Evolutionary conservation across 2,797 vertebrate genomes (phyloP), one percentile per base, ranked within the genome.

Genomic region (Ibycter americanus): DNA sequence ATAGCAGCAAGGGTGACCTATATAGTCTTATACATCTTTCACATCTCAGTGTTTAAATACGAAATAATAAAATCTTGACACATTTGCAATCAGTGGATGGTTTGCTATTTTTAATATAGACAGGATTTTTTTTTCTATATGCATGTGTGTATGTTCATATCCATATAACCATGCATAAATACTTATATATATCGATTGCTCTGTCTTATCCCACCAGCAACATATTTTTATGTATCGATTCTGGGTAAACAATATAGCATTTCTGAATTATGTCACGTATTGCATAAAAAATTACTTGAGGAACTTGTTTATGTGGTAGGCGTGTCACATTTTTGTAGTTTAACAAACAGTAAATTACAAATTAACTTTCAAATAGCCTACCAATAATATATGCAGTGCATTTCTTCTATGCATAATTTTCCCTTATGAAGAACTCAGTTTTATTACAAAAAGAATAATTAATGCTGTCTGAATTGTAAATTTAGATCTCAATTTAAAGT

Each of bases 361-460:
- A 89, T 92, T 70, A 72, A 44, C 56, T 92, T 93, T 73, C 22
- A 93, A 25, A 71, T 89, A 73, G 65, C 61, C 31, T 74, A 19
- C 47, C 14, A 68, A 21, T 94, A 89, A 94, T 85, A 58, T 61
- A 84, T 85, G 66, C 71, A 85, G 55, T 87, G 78, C 32, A 74
- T 19, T 87, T 92, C 51, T 83, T 94, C 49, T 84, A 3, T 67
- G 83, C 55, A 89, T 94, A 73, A 68, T 92, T 91, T 94, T 89
- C 29, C 40, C 31, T 61, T 81, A 71, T 65, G 65, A 93, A 89
- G 46, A 76, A 87, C 31, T 93, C 31, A 3, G 3, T 80, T 90
- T 78, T 47, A n/a, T 83, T 90, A 77, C 15, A 67, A 78, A 83
- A 90, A 68, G 36, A 67, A 73, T 68, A 92, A 88, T 94, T 94